Percentiles rank a stretch among this genome's conserved stretches.
phyloP scores from a whole-genome alignment of 1,140 invertebrate genomes.

The Vanessa tameamea region DNA sequence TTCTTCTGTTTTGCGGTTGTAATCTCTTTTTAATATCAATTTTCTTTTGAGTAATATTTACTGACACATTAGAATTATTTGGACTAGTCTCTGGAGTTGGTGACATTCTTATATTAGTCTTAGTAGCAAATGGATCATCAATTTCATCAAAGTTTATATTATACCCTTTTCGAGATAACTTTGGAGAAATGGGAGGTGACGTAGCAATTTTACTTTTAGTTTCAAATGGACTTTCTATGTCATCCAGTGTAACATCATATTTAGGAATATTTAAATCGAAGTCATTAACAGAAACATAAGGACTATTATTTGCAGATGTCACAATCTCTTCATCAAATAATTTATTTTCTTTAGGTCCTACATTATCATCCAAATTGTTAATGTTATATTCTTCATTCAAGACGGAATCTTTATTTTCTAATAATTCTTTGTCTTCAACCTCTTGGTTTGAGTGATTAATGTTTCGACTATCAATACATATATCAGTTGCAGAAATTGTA shows the following conservation, averaged over 20 bases:
- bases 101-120: constrained; percentile 62
- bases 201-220: constrained; percentile 33
- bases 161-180: constrained; percentile 60
- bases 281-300: constrained; percentile 49
- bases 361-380: not conserved
- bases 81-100: constrained; percentile 44
- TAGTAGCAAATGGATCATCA: constrained; percentile 70
- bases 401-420: not conserved
- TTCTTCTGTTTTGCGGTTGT: constrained; percentile 48
- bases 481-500: not conserved
- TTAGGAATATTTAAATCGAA: constrained; percentile 31
- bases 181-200: constrained; percentile 53
- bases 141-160: constrained; percentile 72
- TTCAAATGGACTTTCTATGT: constrained; percentile 36
- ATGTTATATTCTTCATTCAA: not conserved
- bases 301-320: constrained; percentile 56
- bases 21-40: constrained; percentile 29
- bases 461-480: not conserved
- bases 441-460: not conserved
- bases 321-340: constrained; percentile 50
- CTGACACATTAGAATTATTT: not conserved
- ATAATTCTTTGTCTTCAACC: not conserved
- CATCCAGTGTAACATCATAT: constrained; percentile 9
- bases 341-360: constrained; percentile 14
- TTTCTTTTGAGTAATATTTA: constrained; percentile 14